Percentiles rank a stretch among this genome's conserved stretches.
Evolutionary conservation across 2,113 vertebrate genomes (phyloP).

Genomic region (Haemorhous mexicanus): DNA sequence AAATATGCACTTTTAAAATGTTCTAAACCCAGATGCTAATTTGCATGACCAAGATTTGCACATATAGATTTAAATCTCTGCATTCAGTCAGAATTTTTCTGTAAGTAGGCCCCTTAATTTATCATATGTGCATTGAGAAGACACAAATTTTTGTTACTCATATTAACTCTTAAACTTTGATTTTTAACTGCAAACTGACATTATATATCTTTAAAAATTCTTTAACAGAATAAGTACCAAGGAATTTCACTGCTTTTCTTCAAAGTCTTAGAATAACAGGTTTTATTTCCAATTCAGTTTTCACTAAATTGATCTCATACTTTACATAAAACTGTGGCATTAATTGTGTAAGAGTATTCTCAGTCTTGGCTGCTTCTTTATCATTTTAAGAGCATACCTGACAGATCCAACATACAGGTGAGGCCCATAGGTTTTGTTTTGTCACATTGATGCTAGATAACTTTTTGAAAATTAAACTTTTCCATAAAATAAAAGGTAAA

Average conservation of each 20-base stretch:
- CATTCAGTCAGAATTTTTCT: background rate
- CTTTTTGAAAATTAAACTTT: background rate
- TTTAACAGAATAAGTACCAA: background rate
- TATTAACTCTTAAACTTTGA: background rate
- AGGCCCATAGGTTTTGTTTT: background rate
- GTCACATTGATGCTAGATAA: background rate
- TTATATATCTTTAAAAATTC: background rate
- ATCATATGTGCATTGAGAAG: background rate
- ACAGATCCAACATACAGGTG: background rate
- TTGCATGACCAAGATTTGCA: background rate
- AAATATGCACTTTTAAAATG: background rate
- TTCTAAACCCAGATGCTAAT: background rate
- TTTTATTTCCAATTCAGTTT: background rate
- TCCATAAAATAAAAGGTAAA: background rate
- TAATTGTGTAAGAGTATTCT: background rate
- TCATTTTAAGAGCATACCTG: background rate
- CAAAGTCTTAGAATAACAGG: background rate
- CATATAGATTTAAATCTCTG: background rate
- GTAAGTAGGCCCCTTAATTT: background rate
- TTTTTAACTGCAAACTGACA: background rate
- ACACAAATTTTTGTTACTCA: background rate
- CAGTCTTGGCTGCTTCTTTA: background rate
- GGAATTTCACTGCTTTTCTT: background rate
- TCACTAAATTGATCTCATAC: background rate
- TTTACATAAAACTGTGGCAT: background rate